Conservation (phyloP, 37 sponge, comb jelly and placozoan species). For the Beroe forskalii region DNA sequence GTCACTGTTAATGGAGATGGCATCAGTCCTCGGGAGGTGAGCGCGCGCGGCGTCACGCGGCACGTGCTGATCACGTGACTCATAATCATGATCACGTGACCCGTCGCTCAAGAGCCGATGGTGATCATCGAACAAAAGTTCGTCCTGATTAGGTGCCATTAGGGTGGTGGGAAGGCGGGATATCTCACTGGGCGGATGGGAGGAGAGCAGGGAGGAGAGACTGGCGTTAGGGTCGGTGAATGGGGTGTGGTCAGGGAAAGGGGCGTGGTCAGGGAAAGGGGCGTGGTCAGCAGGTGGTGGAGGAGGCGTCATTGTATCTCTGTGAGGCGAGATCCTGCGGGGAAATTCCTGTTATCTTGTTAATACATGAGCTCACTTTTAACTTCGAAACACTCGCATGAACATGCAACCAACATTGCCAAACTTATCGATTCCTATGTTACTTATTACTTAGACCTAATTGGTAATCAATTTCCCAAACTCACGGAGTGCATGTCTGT, state of each 20-base stretch:
- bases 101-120: not conserved
- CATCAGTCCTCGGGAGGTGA: conserved; percentile 15
- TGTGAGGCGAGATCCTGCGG: not conserved
- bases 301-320: not conserved
- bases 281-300: conserved; percentile 1
- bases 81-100: not conserved
- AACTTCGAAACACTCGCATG: too few species aligned
- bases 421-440: too few species aligned
- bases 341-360: too few species aligned
- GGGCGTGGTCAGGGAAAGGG: not conserved
- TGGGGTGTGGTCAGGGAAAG: too few species aligned
- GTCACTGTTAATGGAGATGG: conserved; percentile 1
- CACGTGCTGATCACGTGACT: not conserved
- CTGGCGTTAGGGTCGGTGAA: conserved; percentile 15
- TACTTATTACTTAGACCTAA: too few species aligned
- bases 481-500: not conserved
- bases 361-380: too few species aligned
- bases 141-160: conserved; percentile 24
- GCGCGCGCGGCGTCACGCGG: not conserved
- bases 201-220: conserved; percentile 58
- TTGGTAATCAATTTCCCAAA: not conserved
- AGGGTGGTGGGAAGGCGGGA: conserved; percentile 30
- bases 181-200: conserved; percentile 40
- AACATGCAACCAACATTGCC: too few species aligned
- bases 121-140: not conserved